These are phyloP conservation scores for Trochalopteron elliotii DNA, from an alignment of 2,113 vertebrate genomes.

Conservation along the genomic window DNA sequence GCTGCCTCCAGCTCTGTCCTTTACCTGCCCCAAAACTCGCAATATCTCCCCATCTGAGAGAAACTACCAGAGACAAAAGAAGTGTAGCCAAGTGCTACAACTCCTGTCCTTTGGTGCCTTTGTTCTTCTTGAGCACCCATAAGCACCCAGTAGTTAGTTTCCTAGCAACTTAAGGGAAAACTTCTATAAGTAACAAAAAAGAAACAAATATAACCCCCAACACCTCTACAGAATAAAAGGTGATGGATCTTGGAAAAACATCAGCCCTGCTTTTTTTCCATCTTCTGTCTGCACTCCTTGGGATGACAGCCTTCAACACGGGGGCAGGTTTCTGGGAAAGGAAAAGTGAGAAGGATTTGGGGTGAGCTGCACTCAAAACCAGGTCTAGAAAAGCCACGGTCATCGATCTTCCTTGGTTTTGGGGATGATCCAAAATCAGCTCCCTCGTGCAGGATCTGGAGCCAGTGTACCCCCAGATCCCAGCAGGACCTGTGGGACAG, in stretches of 20 bases:
- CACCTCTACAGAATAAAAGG: background rate
- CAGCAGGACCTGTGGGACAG: background rate
- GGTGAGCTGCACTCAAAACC: background rate
- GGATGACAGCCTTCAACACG: background rate
- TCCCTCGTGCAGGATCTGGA: background rate
- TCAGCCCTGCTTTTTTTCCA: background rate
- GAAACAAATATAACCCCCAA: no score
- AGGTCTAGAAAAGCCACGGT: accelerated
- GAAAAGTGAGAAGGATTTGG: background rate
- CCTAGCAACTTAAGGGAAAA: no score
- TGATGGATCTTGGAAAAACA: background rate
- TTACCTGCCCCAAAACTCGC: no score
- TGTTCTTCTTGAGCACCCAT: no score
- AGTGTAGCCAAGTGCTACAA: no score
- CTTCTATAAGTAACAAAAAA: no score
- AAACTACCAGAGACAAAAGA: no score
- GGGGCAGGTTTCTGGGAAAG: background rate
- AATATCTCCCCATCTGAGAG: no score
- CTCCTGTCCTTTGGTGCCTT: no score
- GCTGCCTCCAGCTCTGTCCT: no score
- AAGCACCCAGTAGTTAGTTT: no score
- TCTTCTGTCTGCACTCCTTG: background rate
- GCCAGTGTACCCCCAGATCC: background rate
- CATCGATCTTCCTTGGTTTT: background rate
- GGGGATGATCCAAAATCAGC: background rate